Evolutionary conservation across 2,888 invertebrate genomes (phyloP).

Genomic region (Ellobium chinense): DNA sequence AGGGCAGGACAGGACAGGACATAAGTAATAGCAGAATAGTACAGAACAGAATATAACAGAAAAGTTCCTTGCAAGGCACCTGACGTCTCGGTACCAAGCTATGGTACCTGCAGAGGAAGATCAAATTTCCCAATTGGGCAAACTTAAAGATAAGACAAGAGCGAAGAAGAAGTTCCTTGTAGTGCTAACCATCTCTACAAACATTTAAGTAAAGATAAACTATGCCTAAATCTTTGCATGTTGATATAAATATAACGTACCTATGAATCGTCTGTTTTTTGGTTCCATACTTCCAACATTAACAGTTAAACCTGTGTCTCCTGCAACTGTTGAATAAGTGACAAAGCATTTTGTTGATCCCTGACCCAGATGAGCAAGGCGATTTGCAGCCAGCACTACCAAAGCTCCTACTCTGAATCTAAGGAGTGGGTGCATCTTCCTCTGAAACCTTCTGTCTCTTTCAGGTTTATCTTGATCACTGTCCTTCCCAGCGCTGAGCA

Average conservation of each 20-base stretch:
- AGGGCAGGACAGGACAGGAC: too few relatives aligned
- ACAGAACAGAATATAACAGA: too few relatives aligned
- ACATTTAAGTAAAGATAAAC: not conserved
- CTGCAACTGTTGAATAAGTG: slow-evolving; percentile 64
- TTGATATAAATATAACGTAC: slow-evolving; percentile 27
- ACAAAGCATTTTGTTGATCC: slow-evolving; percentile 65
- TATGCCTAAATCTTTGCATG: not conserved
- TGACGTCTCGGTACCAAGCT: too few relatives aligned
- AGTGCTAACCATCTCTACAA: too few relatives aligned
- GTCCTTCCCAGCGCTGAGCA: slow-evolving; percentile 46
- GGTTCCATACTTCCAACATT: slow-evolving; percentile 65
- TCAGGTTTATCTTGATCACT: slow-evolving; percentile 55
- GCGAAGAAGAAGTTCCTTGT: too few relatives aligned
- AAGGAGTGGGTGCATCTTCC: slow-evolving; percentile 62
- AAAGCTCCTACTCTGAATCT: slow-evolving; percentile 71
- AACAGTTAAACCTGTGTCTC: slow-evolving; percentile 66
- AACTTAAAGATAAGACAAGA: too few relatives aligned
- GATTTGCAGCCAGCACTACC: slow-evolving; percentile 74
- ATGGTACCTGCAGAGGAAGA: too few relatives aligned
- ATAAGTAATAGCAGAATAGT: too few relatives aligned
- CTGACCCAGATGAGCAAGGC: slow-evolving; percentile 62
- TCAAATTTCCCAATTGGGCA: too few relatives aligned
- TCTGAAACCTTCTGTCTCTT: slow-evolving; percentile 51
- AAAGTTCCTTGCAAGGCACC: too few relatives aligned
- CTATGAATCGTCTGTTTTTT: not conserved